Evolutionary conservation across 2,888 invertebrate species (phyloP).

Genomic region (Polydrusus cervinus): DNA sequence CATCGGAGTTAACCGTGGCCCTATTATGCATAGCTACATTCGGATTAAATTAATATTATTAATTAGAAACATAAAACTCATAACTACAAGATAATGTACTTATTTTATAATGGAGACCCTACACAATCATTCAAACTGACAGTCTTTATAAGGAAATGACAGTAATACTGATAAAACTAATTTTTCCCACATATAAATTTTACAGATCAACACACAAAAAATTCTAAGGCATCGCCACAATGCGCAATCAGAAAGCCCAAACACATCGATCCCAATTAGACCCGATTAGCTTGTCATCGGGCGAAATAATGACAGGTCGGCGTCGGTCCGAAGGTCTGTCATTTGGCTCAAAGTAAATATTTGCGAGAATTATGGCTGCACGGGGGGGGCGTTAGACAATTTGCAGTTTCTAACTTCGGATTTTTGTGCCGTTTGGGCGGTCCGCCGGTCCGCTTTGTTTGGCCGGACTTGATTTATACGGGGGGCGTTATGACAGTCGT

Average conservation of each 20-base stretch:
- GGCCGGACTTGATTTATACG: constrained; percentile 5
- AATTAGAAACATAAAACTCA: no score
- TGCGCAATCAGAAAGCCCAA: no score
- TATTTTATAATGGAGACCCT: no score
- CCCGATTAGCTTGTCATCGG: constrained; percentile 36
- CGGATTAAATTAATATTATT: no score
- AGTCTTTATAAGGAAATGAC: no score
- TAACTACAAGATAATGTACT: no score
- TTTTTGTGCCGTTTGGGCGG: constrained; percentile 21
- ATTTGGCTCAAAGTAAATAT: constrained; percentile 41
- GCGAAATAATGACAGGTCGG: constrained; percentile 41
- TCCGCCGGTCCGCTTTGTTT: constrained; percentile 7
- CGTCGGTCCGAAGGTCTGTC: constrained; percentile 26
- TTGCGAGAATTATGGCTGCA: constrained; percentile 26
- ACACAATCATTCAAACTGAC: no score
- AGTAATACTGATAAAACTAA: no score
- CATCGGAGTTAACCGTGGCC: no score
- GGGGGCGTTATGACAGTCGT: not conserved
- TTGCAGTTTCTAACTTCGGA: constrained; percentile 30
- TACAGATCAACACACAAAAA: not conserved
- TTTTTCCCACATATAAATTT: no score
- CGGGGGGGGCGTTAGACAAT: constrained; percentile 34
- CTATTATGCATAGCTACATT: no score
- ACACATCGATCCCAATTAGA: constrained; percentile 28
- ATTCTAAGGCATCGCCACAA: not conserved